Base-by-base conservation (phyloP, 2,797 vertebrate species). In the Falco cherrug region DNA sequence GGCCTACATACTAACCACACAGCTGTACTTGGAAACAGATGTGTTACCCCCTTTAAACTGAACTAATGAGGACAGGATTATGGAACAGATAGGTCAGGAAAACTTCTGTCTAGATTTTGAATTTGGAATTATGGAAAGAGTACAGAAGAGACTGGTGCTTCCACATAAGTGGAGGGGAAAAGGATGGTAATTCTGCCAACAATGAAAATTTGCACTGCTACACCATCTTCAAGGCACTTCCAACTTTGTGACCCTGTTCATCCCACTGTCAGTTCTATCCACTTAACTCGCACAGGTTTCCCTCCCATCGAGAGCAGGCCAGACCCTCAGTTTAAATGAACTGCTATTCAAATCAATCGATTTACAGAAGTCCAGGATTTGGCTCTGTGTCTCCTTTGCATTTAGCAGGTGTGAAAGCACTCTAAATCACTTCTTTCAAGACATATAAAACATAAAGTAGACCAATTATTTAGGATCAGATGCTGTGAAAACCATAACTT, bases 1-100 rank as follows among this genome's bases (percentile, higher is more conserved):
- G 18, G 35, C n/a, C 31, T 15, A 29, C 61, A 90, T 86, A 86
- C 87, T 15, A 16, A 59, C 69, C 94, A 82, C 81, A 37, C 48
- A 50, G 28, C 73, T 85, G 81, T 78, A 63, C 93, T 95, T 90
- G 91, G 86, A 96, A 93, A 83, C 92, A 88, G 92, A 91, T 59
- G 86, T 78, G 71, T 89, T 29, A 37, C 19, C 48, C 84, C 87
- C 84, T 95, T 87, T 73, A 80, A 82, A 83, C 41, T 6, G 53
- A 61, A 19, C 82, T 79, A 47, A 84, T 31, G 83, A 95, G 89
- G 74, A 18, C 87, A 37, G 53, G 33, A 65, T 57, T 12, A 51
- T 5, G 35, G 57, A 70, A 68, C 37, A 56, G 37, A 77, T 45
- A 91, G 68, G 48, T 63, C 65, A 89, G 89, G 75, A 82, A 84